Evolutionary conservation across 2,113 vertebrate species (phyloP), one percentile per base, ranked within the genome.

Genomic region (Notarius quadriscutis): DNA sequence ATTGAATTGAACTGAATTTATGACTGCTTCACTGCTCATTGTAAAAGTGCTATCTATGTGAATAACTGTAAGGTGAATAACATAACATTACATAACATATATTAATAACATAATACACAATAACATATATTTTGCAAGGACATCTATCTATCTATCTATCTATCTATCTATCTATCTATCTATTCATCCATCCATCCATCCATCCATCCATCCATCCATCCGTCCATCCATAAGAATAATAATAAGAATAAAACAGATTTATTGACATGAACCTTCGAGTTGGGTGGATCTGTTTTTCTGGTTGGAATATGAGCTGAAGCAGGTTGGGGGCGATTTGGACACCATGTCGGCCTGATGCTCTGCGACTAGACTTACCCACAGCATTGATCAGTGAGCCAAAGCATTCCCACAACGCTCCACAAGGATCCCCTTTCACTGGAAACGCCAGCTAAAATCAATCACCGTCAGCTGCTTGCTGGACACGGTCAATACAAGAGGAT

Each of bases 391-490:
- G 74, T 53, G 80, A 84, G 65, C 74, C 57, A 22, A 60, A 81
- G 41, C 51, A 87, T 88, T 86, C 89, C 87, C 87, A 83, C 84
- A 86, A 60, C 55, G 87, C 71, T 85, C 62, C 55, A 30, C 62
- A 75, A 83, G 85, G 87, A 89, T 91, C 87, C 80, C 27, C 53
- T 91, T 88, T 89, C 90, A 82, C 58, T 80, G 85, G 88, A 89
- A 91, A 89, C 86, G 79, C 69, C 69, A 88, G 88, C 88, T 87
- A 87, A 89, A 91, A 91, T 91, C 90, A 89, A 91, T 91, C 83
- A 82, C 78, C 80, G 90, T 91, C 90, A 89, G 87, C 88, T 89
- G 88, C 86, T 85, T 85, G 85, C 89, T 84, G 88, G 72, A 89
- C 87, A 88, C 87, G 71, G 83, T 89, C 90, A 89, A 89, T 91